Base-by-base conservation (phyloP, 2,797 vertebrate genomes). In the Pantherophis vulpinus region DNA sequence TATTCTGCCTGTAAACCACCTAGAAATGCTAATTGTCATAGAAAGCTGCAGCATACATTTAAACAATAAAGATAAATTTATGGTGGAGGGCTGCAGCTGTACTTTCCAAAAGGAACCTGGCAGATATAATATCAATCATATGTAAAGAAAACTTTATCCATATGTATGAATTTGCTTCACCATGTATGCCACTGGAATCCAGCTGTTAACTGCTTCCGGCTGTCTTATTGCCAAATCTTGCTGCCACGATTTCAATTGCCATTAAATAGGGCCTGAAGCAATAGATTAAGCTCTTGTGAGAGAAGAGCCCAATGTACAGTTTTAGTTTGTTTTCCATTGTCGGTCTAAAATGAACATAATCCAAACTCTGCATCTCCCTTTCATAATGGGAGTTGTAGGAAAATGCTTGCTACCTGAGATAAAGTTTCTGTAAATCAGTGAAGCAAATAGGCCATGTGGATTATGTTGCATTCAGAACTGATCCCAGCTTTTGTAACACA, bases 391-490 rank as follows among this genome's bases (percentile, higher is more conserved):
- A 94, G 92, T 90, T 3, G 94, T 95, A 91, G 96, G 95, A 96
- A 97, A 96, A 97, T 95, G 94, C 95, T 95, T 32, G 96, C 97
- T 96, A 94, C 97, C 97, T 97, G 96, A 96, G 97, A 92, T 96
- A 96, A 91, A 91, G 90, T 96, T 97, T 95, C 97, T 95, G 95
- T 87, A 63, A 96, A 94, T 61, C 96, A 91, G 59, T 51, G 96
- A 94, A 95, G 96, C 96, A 95, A 95, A 93, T 95, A 79, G 12
- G 42, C 95, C 93, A 87, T 97, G 95, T 97, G 97, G 96, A 93
- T 96, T 96, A 93, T 95, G 95, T 96, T 96, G 96, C 66, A 95
- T 94, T 94, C 93, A 61, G 93, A 94, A 94, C 63, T 59, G 94
- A 96, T 96, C 94, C 96, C 95, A 96, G 95, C 74, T 96, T 96